Percentiles rank a stretch among this genome's conserved stretches.
These are phyloP conservation scores for Crematogaster levior DNA, from an alignment of 2,888 invertebrate genomes.

Conservation along the genomic window DNA sequence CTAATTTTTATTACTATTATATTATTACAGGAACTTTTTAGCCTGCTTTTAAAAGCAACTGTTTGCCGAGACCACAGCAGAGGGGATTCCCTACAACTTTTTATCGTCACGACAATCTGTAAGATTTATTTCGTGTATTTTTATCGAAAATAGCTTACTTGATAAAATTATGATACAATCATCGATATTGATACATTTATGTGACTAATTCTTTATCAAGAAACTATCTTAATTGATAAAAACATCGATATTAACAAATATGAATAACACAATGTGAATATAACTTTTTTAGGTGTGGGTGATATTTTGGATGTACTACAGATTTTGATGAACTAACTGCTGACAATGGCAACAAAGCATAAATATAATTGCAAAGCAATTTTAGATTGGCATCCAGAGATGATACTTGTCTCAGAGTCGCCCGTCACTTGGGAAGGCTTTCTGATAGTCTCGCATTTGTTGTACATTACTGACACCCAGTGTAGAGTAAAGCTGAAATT, in stretches of 20 bases:
- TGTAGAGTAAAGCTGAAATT: slow-evolving; percentile 77
- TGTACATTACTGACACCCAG: slow-evolving; percentile 59
- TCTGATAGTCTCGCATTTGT: slow-evolving; percentile 65
- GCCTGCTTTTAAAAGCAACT: background rate
- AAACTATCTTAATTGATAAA: no score
- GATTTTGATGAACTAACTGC: background rate
- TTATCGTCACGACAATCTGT: background rate
- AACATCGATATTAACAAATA: no score
- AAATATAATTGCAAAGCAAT: slow-evolving; percentile 59
- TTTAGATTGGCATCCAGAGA: slow-evolving; percentile 77
- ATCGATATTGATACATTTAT: background rate
- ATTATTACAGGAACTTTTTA: no score
- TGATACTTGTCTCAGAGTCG: slow-evolving; percentile 75
- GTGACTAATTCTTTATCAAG: background rate
- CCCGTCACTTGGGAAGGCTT: slow-evolving; percentile 81
- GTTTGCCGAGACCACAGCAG: background rate
- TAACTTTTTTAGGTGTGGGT: no score
- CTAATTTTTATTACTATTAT: no score
- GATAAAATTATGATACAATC: background rate
- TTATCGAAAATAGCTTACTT: background rate
- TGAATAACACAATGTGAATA: no score
- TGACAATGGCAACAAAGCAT: slow-evolving; percentile 39
- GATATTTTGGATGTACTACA: background rate
- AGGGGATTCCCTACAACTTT: background rate
- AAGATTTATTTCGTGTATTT: background rate